Percentiles rank a stretch among this genome's conserved stretches.
phyloP scores from a whole-genome alignment of 2,113 vertebrate species.

The Tachycineta bicolor region DNA sequence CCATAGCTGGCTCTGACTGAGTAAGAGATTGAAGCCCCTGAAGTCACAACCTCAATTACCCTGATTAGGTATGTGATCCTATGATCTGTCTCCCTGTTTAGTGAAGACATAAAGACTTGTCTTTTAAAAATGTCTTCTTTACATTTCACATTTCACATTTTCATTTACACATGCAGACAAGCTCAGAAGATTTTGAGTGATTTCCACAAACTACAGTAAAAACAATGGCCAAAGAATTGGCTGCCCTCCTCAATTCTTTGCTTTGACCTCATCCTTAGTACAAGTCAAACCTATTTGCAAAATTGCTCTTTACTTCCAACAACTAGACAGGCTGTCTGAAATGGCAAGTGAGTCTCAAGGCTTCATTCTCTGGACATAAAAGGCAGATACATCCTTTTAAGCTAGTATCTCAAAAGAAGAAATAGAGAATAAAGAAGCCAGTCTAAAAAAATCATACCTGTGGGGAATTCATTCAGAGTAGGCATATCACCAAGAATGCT shows the following conservation, averaged over 20 bases:
- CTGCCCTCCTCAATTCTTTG: not conserved
- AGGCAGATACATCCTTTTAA: conserved; percentile 25
- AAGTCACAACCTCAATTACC: not conserved
- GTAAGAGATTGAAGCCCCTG: not conserved
- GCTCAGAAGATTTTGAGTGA: not conserved
- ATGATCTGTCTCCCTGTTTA: not conserved
- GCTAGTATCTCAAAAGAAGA: not conserved
- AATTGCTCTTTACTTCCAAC: not conserved
- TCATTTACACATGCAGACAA: not conserved
- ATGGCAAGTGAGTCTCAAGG: not conserved
- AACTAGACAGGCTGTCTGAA: not conserved
- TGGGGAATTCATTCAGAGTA: not conserved
- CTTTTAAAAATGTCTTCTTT: not conserved
- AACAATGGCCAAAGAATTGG: not conserved
- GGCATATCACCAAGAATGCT: conserved; percentile 1
- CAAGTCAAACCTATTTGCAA: not conserved
- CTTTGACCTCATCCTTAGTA: not conserved
- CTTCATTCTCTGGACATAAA: conserved; percentile 10
- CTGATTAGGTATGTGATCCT: not conserved
- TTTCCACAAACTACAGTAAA: not conserved
- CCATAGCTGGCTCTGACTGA: not conserved
- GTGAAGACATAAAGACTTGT: not conserved
- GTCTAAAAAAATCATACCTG: conserved; percentile 16
- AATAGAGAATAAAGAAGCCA: conserved; percentile 19
- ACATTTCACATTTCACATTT: too few relatives aligned